phyloP scores from a whole-genome alignment of 1,140 invertebrate species.

The Achroia grisella region DNA sequence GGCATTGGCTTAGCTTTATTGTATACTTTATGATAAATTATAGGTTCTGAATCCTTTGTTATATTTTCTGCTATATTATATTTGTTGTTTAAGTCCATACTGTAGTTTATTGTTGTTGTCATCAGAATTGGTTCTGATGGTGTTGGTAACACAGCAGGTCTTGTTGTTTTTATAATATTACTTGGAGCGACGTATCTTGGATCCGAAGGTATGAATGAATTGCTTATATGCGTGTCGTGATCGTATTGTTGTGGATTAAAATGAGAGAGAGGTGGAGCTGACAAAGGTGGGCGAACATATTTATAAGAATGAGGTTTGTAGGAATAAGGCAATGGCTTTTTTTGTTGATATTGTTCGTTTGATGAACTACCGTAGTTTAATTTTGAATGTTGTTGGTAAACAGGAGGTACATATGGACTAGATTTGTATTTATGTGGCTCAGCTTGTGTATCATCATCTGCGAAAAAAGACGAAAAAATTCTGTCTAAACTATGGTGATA shows the following conservation, averaged over 20 bases:
- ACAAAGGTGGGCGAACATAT: slow-evolving; percentile 26
- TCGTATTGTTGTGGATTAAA: slow-evolving; percentile 27
- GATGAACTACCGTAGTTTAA: slow-evolving; percentile 25
- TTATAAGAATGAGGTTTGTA: slow-evolving; percentile 38
- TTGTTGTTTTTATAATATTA: slow-evolving; percentile 37
- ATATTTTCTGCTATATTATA: slow-evolving; percentile 21
- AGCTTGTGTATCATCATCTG: slow-evolving; percentile 36
- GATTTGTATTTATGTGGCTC: slow-evolving; percentile 30
- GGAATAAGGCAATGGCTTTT: slow-evolving; percentile 32
- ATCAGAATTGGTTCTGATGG: slow-evolving; percentile 23
- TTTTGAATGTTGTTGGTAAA: slow-evolving; percentile 35
- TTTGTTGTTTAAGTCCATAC: slow-evolving; percentile 24
- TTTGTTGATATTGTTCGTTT: slow-evolving; percentile 33
- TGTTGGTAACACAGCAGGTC: slow-evolving; percentile 50
- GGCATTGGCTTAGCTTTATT: slow-evolving; percentile 31
- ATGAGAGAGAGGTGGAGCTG: slow-evolving; percentile 20
- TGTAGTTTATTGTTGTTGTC: slow-evolving; percentile 21
- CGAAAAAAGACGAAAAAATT: slow-evolving; percentile 55
- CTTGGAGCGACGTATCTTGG: slow-evolving; percentile 25
- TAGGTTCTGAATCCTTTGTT: slow-evolving; percentile 26
- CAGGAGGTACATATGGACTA: slow-evolving; percentile 24
- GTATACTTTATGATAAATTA: slow-evolving; percentile 25
- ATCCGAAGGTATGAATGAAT: slow-evolving; percentile 21
- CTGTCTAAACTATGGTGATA: slow-evolving; percentile 41
- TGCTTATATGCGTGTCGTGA: slow-evolving; percentile 1